Conservation (phyloP, 2,888 invertebrate genomes). For the Tridacna gigas region DNA sequence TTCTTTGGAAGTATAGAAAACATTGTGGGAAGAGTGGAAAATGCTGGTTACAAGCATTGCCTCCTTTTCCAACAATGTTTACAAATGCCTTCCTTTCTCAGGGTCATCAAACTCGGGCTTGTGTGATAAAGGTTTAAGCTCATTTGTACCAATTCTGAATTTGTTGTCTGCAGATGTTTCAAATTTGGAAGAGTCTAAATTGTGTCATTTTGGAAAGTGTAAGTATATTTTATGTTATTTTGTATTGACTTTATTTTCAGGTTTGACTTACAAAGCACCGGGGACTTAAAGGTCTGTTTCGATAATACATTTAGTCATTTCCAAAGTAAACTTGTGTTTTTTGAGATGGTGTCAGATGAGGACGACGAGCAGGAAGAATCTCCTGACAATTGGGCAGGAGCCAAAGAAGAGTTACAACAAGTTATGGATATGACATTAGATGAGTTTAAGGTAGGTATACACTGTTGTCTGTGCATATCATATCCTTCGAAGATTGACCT, state of each 20-base stretch:
- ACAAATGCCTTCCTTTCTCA: too few species aligned
- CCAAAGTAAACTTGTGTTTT: slow-evolving; percentile 93
- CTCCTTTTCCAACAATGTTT: not conserved
- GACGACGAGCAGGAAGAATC: slow-evolving; percentile 70
- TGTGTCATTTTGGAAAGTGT: too few species aligned
- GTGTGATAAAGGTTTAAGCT: too few species aligned
- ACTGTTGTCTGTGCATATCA: not conserved
- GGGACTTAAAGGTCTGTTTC: slow-evolving; percentile 94
- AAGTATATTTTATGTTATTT: too few species aligned
- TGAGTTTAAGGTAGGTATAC: slow-evolving; percentile 78
- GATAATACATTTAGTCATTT: slow-evolving; percentile 94
- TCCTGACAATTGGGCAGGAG: slow-evolving; percentile 86
- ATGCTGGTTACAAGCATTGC: not conserved
- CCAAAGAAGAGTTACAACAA: slow-evolving; percentile 85
- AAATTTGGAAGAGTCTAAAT: not conserved
- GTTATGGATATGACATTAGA: slow-evolving; percentile 86
- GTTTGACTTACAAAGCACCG: slow-evolving; percentile 87
- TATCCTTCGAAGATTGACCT: not conserved
- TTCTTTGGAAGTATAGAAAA: too few species aligned
- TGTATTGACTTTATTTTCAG: slow-evolving; percentile 74
- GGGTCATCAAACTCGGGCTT: too few species aligned
- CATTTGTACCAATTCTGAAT: not conserved
- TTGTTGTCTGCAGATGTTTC: not conserved
- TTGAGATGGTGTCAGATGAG: slow-evolving; percentile 87
- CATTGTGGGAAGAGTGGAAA: not conserved